Conservation (phyloP, 2,797 vertebrate species). For the Hydrocynus forskahlii region DNA sequence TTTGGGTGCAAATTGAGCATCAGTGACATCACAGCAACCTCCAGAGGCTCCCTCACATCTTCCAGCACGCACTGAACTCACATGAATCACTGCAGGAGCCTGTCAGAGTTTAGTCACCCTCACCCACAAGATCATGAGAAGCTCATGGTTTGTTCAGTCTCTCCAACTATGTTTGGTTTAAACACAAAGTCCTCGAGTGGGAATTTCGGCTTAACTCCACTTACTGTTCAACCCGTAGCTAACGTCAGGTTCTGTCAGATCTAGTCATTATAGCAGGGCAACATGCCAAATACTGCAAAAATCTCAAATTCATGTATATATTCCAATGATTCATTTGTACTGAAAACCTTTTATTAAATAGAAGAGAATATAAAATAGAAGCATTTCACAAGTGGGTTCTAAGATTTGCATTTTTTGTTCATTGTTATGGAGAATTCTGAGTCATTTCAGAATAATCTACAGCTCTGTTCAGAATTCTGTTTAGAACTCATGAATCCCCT, state of each 20-base stretch:
- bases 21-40: slow-evolving; percentile 14
- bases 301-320: too few species aligned
- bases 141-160: slow-evolving; percentile 31
- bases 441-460: too few species aligned
- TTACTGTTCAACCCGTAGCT: neutral
- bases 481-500: too few species aligned
- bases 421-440: too few species aligned
- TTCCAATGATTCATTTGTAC: too few species aligned
- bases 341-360: too few species aligned
- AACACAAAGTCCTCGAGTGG: neutral
- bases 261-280: neutral
- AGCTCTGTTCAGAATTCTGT: too few species aligned
- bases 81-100: slow-evolving; percentile 67
- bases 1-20: slow-evolving; percentile 28
- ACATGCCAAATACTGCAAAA: too few species aligned
- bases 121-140: slow-evolving; percentile 63
- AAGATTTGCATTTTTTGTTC: too few species aligned
- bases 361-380: too few species aligned
- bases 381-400: too few species aligned
- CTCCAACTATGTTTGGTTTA: neutral
- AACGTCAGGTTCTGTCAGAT: neutral
- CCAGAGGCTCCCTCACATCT: slow-evolving; percentile 43
- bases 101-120: slow-evolving; percentile 64
- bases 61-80: slow-evolving; percentile 58
- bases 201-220: neutral